Conservation (phyloP, 2,888 invertebrate genomes). For the Ennomos erosarius region DNA sequence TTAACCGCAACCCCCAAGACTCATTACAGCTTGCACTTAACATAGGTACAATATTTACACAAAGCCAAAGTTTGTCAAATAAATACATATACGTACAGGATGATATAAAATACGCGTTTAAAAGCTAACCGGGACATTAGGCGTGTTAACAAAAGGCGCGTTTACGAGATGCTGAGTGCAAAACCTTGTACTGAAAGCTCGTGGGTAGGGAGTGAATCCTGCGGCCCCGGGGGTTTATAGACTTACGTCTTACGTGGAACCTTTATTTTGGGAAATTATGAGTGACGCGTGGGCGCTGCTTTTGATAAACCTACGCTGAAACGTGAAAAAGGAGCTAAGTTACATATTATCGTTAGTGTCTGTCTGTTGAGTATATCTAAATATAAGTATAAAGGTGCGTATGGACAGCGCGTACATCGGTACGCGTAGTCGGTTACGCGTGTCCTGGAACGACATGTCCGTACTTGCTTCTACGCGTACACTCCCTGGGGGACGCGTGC, state of each 20-base stretch:
- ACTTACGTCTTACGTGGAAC: conserved; percentile 35
- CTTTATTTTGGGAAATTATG: conserved; percentile 39
- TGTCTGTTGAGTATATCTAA: too few species aligned
- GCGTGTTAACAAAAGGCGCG: conserved; percentile 77
- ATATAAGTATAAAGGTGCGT: too few species aligned
- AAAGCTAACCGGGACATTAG: conserved; percentile 65
- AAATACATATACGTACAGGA: conserved; percentile 33
- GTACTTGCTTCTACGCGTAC: too few species aligned
- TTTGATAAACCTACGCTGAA: conserved; percentile 13
- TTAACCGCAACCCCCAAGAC: neutral
- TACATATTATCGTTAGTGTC: too few species aligned
- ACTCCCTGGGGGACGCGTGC: too few species aligned
- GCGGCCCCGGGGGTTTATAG: conserved; percentile 32
- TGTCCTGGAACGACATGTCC: too few species aligned
- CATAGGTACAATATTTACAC: conserved; percentile 9
- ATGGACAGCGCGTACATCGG: too few species aligned
- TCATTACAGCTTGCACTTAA: conserved; percentile 2
- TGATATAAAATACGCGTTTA: conserved; percentile 51
- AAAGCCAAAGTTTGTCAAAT: conserved; percentile 24
- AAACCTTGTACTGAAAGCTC: conserved; percentile 50
- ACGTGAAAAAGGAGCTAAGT: conserved; percentile 7
- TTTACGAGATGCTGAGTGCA: conserved; percentile 74
- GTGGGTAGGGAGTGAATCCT: conserved; percentile 16
- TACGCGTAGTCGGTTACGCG: too few species aligned
- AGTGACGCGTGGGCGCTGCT: conserved; percentile 30